Base-by-base conservation (phyloP, 2,113 vertebrate genomes). In the Papio anubis region DNA sequence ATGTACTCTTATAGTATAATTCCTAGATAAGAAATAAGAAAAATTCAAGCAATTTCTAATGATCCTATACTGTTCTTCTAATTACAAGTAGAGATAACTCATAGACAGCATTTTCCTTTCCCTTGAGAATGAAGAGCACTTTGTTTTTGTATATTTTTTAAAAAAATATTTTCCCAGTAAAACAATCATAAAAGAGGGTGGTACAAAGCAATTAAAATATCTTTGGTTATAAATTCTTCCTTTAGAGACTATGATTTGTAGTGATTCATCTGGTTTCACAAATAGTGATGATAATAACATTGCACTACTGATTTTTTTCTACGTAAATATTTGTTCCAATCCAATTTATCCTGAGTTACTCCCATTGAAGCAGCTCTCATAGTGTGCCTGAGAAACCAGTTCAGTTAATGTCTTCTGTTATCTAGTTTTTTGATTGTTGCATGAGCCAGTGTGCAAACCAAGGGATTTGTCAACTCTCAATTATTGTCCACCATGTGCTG, bases 151-250 rank as follows among this genome's bases (percentile, higher is more conserved):
- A 94, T 90, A 96, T 86, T 76, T 93, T 52, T n/a, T 96, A 35
- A 50, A 76, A 96, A 68, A 95, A 9, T 88, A 70, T 91, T 95
- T 97, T 92, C 40, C 40, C 81, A 97, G 79, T 76, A 85, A 94
- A 95, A 70, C 93, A 98, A 98, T 97, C 59, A 91, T 96, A 95
- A 97, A 97, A 98, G 79, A 96, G 48, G 84, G 68, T 97, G 89
- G 81, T 88, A 32, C 66, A 96, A 38, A 82, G 75, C 80, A 95
- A 97, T 97, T 98, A 98, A 98, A 98, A 95, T 96, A 80, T 32
- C 59, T 94, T 88, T 97, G 0, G 0, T 20, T 97, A 92, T 89
- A 94, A 96, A 96, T 89, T 93, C 32, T 96, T 90, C 97, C 95
- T 97, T 97, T 96, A 97, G 89, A 98, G 90, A 86, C 64, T 2